phyloP scores from a whole-genome alignment of 2,797 vertebrate genomes.

The Nyctibius grandis region DNA sequence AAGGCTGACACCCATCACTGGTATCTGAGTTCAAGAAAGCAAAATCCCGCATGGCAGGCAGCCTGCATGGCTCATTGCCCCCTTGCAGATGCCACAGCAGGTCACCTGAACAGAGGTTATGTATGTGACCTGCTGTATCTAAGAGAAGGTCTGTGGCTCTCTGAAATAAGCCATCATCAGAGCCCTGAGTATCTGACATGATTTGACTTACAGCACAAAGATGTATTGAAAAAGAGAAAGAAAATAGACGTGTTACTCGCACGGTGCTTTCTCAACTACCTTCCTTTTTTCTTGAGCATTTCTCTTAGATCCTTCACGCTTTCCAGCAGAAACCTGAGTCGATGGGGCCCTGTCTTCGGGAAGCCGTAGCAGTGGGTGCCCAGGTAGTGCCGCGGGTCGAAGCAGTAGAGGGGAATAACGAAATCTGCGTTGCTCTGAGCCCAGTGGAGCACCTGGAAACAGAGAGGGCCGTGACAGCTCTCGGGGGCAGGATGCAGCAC shows the following conservation, averaged over 20 bases:
- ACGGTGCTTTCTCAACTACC: constrained; percentile 50
- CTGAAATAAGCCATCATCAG: background rate
- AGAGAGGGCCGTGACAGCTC: background rate
- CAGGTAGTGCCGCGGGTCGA: constrained; percentile 80
- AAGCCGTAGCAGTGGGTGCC: constrained; percentile 76
- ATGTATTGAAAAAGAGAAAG: rapidly evolving
- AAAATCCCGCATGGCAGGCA: rapidly evolving
- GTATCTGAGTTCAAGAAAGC: background rate
- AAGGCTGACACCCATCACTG: background rate
- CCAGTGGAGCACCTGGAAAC: constrained; percentile 78
- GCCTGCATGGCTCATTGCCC: background rate
- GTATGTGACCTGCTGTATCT: rapidly evolving
- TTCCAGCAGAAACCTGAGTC: constrained; percentile 80
- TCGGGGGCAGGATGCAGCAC: background rate
- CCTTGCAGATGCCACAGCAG: background rate
- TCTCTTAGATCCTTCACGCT: constrained; percentile 78
- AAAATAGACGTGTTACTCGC: rapidly evolving
- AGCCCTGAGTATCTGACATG: background rate
- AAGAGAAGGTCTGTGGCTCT: background rate
- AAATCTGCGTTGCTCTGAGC: constrained; percentile 77
- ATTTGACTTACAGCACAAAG: background rate
- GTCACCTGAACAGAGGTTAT: background rate
- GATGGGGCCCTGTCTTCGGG: constrained; percentile 80
- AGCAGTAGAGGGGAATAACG: constrained; percentile 84
- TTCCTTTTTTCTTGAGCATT: constrained; percentile 75